Evolutionary conservation across 2,113 vertebrate genomes (phyloP), one percentile per base, ranked within the genome.

Genomic region (Clupea harengus): DNA sequence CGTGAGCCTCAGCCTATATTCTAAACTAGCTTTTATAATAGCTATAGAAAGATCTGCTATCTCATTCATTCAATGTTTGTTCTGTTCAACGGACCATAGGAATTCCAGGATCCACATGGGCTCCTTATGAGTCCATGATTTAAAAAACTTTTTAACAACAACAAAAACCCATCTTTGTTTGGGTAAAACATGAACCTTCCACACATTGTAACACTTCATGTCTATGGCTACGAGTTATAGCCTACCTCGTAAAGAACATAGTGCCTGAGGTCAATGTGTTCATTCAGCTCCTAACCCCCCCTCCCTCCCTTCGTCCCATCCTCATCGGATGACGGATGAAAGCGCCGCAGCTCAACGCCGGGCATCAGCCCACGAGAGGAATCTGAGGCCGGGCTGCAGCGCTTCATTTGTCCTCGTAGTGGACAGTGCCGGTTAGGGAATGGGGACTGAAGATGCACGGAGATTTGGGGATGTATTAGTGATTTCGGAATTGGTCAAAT

Each of bases 311-410:
- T 81, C 45, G 20, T 86, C 44, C 82, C 81, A 85, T 88, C 84
- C 87, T 83, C 82, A 22, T 85, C 81, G 85, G 85, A 89, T 87
- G 82, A 85, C 81, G 85, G 85, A 89, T 87, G 82, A 86, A 78
- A 88, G 81, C 85, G 80, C 85, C 85, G 88, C 81, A 84, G 85
- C 72, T 86, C 82, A 75, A 86, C 57, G 72, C 72, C 72, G 72
- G 72, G 72, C 86, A 87, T 88, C 85, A 89, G 83, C 88, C 85
- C 81, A 89, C 81, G 83, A 80, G 46, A 45, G 75, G 39, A 83
- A 88, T 47, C 50, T 28, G 81, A 87, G 85, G 90, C 87, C 87
- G 84, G 84, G 82, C 83, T 75, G 85, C 85, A 32, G 85, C 85
- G 82, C 85, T 81, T 82, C 83, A 39, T 83, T 72, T 39, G 75